phyloP scores from a whole-genome alignment of 2,797 vertebrate species.

The Xyrichtys novacula region DNA sequence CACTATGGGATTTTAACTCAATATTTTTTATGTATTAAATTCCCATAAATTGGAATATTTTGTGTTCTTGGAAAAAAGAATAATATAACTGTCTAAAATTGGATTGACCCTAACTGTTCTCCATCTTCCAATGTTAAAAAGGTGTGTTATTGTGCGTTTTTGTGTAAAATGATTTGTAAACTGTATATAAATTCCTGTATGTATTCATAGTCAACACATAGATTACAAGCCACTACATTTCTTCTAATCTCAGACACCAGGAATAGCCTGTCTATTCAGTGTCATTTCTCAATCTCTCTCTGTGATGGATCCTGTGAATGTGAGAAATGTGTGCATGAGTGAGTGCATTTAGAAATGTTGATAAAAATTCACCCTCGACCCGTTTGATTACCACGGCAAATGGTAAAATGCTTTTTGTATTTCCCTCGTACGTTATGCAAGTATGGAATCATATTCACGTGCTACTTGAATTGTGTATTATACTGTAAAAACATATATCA shows the following conservation, averaged over 20 bases:
- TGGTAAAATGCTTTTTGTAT: constrained; percentile 62
- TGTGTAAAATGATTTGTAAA: constrained; percentile 53
- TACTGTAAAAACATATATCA: constrained; percentile 73
- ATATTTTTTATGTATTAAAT: not conserved
- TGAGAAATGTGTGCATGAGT: constrained; percentile 39
- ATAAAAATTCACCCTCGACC: constrained; percentile 18
- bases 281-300: constrained; percentile 16
- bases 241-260: constrained; percentile 21
- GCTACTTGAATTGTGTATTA: constrained; percentile 73
- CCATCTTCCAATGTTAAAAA: constrained; percentile 12
- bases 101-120: not conserved
- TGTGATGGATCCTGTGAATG: constrained; percentile 44
- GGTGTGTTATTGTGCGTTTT: constrained; percentile 47
- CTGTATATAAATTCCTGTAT: constrained; percentile 44
- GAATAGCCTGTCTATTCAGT: constrained; percentile 44
- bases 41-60: no score
- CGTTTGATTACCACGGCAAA: constrained; percentile 25
- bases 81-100: not conserved
- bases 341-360: constrained; percentile 34
- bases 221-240: constrained; percentile 19
- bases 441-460: constrained; percentile 61
- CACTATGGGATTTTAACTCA: not conserved
- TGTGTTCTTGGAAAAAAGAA: constrained; percentile 4
- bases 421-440: constrained; percentile 42
- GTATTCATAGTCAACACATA: constrained; percentile 42